Percentiles rank a stretch among this genome's conserved stretches.
phyloP scores from a whole-genome alignment of 2,888 invertebrate genomes.

The Antitype chi region DNA sequence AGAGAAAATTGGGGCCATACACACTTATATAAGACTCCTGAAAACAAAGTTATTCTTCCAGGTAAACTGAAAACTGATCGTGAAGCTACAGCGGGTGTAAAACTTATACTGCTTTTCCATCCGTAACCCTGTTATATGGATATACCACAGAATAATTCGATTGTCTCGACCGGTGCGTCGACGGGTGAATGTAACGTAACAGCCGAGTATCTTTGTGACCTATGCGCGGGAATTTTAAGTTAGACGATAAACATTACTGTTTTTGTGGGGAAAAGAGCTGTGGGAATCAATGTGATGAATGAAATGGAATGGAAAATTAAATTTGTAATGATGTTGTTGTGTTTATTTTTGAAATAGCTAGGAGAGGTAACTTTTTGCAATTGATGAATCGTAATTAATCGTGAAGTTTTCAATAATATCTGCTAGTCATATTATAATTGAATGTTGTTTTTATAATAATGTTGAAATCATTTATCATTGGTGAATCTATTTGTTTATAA shows the following conservation, averaged over 20 bases:
- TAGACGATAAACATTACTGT: constrained; percentile 14
- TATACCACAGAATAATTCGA: constrained; percentile 66
- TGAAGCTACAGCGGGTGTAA: constrained; percentile 39
- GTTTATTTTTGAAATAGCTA: neutral
- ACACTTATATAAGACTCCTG: neutral
- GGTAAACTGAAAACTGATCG: constrained; percentile 42
- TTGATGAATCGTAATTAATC: neutral
- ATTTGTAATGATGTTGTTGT: neutral
- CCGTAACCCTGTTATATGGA: constrained; percentile 54
- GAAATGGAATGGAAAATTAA: neutral
- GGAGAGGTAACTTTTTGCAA: neutral
- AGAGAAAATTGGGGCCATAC: neutral
- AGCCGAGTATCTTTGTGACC: constrained; percentile 45
- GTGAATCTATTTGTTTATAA: neutral
- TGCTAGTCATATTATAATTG: neutral
- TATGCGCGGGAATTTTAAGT: constrained; percentile 24
- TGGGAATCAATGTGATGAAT: neutral
- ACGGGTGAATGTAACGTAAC: constrained; percentile 50
- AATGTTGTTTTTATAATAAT: neutral
- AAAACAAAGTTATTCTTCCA: constrained; percentile 10
- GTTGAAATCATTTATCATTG: neutral
- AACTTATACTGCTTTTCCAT: constrained; percentile 56
- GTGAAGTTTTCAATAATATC: neutral
- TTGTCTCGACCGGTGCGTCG: constrained; percentile 61
- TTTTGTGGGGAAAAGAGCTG: constrained; percentile 6